Conservation (phyloP, 1,140 invertebrate genomes). For the Neodiprion pinetum region DNA sequence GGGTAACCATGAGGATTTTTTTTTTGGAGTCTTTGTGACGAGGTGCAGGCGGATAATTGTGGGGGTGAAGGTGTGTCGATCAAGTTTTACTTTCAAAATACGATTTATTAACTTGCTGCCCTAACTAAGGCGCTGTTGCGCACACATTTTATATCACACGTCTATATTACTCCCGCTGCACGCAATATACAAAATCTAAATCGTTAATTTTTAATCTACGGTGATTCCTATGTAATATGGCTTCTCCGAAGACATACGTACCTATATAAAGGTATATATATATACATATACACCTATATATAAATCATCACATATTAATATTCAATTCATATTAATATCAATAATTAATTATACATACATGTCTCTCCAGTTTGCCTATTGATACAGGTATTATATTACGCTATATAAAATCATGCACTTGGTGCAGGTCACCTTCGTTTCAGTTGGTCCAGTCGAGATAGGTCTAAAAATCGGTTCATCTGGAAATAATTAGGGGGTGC, state of each 20-base stretch:
- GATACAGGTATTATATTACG: not conserved
- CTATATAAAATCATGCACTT: not conserved
- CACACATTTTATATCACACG: constrained; percentile 12
- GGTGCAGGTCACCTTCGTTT: not conserved
- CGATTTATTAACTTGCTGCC: constrained; percentile 15
- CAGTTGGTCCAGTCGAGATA: too few relatives aligned
- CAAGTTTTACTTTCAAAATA: constrained; percentile 12
- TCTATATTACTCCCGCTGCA: constrained; percentile 10
- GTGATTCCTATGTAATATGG: constrained; percentile 42
- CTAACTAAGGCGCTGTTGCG: not conserved
- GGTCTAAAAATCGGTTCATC: too few relatives aligned
- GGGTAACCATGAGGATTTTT: too few relatives aligned
- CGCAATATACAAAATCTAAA: constrained; percentile 17
- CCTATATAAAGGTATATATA: too few relatives aligned
- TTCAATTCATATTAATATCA: constrained; percentile 37
- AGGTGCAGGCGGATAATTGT: too few relatives aligned
- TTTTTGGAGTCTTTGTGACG: too few relatives aligned
- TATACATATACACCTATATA: constrained; percentile 45
- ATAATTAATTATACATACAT: constrained; percentile 29
- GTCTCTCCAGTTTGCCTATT: constrained; percentile 22
- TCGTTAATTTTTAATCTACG: constrained; percentile 40
- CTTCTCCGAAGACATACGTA: too few relatives aligned
- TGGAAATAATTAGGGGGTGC: too few relatives aligned
- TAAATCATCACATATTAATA: constrained; percentile 39
- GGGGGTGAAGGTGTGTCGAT: not conserved